phyloP scores from a whole-genome alignment of 2,797 vertebrate species.

The Phalloptychus januarius region DNA sequence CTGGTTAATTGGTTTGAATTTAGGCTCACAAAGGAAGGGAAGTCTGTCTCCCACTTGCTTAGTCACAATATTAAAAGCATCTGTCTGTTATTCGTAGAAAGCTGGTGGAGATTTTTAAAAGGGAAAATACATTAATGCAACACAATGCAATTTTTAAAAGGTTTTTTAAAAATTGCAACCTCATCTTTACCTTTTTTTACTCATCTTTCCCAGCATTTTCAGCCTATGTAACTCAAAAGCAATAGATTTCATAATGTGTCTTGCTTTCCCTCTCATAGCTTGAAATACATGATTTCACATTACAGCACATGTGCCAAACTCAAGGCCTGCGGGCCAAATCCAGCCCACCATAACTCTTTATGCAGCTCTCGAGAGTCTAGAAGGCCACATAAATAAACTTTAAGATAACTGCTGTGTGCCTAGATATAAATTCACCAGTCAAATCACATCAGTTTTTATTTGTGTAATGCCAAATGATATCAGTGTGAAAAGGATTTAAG shows the following conservation, averaged over 20 bases:
- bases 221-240: not conserved
- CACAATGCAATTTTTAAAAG: not conserved
- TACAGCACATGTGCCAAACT: too few species aligned
- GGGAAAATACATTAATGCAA: not conserved
- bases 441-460: too few species aligned
- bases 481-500: too few species aligned
- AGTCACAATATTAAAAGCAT: not conserved
- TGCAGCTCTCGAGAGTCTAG: too few species aligned
- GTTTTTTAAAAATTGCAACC: too few species aligned
- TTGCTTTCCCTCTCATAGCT: not conserved
- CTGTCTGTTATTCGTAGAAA: not conserved
- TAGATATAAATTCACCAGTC: too few species aligned
- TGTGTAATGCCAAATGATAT: too few species aligned
- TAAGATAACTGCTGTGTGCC: too few species aligned
- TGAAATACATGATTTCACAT: not conserved
- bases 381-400: too few species aligned
- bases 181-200: not conserved
- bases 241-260: not conserved
- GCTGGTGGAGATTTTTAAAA: not conserved
- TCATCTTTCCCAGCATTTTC: not conserved
- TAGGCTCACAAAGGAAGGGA: conserved; percentile 2
- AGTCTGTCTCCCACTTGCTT: not conserved
- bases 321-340: too few species aligned
- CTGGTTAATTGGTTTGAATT: not conserved
- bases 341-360: too few species aligned